These are phyloP conservation scores for Hassar affinis DNA, from an alignment of 2,113 vertebrate species.

Conservation along the genomic window DNA sequence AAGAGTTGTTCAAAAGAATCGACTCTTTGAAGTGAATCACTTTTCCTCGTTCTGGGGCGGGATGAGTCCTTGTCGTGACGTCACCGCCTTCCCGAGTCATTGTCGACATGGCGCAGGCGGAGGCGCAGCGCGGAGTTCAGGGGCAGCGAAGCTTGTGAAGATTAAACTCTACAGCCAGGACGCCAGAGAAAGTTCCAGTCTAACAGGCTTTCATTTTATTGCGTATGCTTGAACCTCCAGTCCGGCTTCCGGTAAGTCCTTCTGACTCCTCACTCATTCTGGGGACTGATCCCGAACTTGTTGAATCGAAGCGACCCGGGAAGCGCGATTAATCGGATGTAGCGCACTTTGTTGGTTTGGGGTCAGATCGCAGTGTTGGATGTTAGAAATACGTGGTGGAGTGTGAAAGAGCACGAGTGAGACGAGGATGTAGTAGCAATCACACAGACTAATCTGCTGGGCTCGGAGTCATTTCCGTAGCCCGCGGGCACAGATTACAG, in stretches of 20 bases:
- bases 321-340: neutral
- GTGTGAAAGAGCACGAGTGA: neutral
- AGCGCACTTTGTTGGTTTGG: neutral
- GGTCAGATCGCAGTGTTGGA: too few species aligned
- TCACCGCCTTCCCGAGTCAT: constrained; percentile 60
- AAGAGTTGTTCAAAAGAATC: neutral
- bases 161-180: neutral
- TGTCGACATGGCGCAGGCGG: constrained; percentile 74
- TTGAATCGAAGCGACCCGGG: neutral
- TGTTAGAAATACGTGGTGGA: neutral
- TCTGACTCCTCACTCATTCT: neutral
- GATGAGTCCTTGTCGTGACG: constrained; percentile 63
- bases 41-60: constrained; percentile 50
- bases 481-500: neutral
- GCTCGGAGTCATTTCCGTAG: constrained; percentile 10
- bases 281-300: neutral
- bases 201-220: neutral
- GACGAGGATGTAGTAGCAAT: neutral
- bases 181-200: neutral
- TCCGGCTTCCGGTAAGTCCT: constrained; percentile 41
- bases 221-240: neutral
- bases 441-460: neutral
- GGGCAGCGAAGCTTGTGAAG: constrained; percentile 28
- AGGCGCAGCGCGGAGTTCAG: constrained; percentile 44
- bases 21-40: neutral